Evolutionary conservation across 2,888 invertebrate species (phyloP), one percentile per base, ranked within the genome.

Genomic region (Stramonita haemastoma): DNA sequence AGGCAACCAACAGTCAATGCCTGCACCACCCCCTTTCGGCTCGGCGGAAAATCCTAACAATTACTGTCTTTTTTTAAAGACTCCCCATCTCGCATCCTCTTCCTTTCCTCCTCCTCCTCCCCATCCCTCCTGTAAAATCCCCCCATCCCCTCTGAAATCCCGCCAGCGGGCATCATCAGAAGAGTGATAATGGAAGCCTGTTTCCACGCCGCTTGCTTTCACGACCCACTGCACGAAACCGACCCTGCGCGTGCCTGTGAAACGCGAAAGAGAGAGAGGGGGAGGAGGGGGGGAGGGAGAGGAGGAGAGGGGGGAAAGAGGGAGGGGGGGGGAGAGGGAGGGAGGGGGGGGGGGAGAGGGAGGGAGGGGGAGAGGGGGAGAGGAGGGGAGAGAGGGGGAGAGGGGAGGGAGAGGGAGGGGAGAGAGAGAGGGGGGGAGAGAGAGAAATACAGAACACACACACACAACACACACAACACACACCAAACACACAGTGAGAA

Each of bases 141-240:
- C 73, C 73, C 73, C 13, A 1, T 8, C 73, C 11, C n/a, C 26
- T 29, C n/a, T 34, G 32, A 34, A 79, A 79, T 79, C 34, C 77
- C 32, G 77, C 77, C 32, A 17, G 77, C 77, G 77, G 77, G 77
- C 77, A 79, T 79, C 32, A 79, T 79, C 32, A 79, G 77, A 79
- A 32, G 77, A 79, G 77, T 32, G 77, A 46, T 83, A 83, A 83
- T 83, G 81, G 81, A 83, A 26, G 46, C 36, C 22, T 46, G 81
- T 83, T 83, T 83, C 81, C 81, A 83, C 81, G 81, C 81, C 81
- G 81, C 81, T 83, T 83, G 81, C 46, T 83, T 83, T 83, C 81
- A 83, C 81, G 81, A 83, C 46, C 46, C 26, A 83, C 36, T 46
- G 81, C 81, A 83, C 81, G 81, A 46, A 36, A 26, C 46, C 46